Conservation (phyloP, 2,113 vertebrate species). For the Vidua chalybeata region DNA sequence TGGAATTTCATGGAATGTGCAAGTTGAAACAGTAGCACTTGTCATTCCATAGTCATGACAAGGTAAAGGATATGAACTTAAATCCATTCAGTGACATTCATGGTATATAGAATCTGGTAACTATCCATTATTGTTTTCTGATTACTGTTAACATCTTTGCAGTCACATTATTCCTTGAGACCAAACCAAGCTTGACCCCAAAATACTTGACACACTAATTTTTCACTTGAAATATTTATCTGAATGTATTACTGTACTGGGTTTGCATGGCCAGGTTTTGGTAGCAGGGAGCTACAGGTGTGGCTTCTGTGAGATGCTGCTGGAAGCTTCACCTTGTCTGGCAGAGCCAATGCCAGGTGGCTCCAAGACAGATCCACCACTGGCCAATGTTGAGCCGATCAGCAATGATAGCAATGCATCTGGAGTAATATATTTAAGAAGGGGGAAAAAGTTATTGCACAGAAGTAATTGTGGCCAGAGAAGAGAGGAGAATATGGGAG, state of each 20-base stretch:
- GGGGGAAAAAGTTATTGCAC: background rate
- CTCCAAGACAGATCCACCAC: background rate
- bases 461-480: no score
- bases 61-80: background rate
- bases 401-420: background rate
- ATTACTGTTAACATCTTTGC: background rate
- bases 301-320: background rate
- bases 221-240: background rate
- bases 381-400: background rate
- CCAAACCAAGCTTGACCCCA: background rate
- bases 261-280: background rate
- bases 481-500: no score
- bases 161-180: background rate
- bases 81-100: background rate
- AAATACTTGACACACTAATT: background rate
- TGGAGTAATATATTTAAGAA: background rate
- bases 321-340: background rate
- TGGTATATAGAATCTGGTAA: background rate
- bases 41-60: background rate
- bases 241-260: background rate
- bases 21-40: background rate
- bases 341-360: background rate
- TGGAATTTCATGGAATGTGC: background rate
- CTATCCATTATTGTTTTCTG: background rate
- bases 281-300: background rate